phyloP scores from a whole-genome alignment of 23 tunicate genomes.

The Trididemnum clinides region DNA sequence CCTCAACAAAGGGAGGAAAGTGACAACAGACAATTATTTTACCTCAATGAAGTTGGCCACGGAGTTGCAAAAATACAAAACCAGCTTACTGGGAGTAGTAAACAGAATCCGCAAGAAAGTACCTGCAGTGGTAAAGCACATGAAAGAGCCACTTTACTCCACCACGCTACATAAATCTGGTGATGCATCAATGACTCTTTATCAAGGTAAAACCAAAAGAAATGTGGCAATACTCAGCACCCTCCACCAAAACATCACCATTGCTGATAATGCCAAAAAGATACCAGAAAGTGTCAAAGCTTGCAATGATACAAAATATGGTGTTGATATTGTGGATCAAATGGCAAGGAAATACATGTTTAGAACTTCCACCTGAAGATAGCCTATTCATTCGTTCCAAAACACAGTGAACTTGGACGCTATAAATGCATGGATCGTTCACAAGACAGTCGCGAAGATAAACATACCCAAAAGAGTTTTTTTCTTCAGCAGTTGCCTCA shows the following conservation, averaged over 20 bases:
- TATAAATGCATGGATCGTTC: constrained; percentile 24
- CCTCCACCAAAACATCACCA: constrained; percentile 4
- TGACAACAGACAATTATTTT: neutral
- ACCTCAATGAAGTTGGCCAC: constrained; percentile 15
- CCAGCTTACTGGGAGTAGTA: constrained; percentile 7
- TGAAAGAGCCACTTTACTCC: constrained; percentile 20
- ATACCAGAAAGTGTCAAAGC: constrained; percentile 15
- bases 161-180: constrained; percentile 10
- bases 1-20: neutral
- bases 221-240: neutral
- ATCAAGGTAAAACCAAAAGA: constrained; percentile 15
- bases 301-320: constrained; percentile 25
- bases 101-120: neutral
- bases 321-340: constrained; percentile 23
- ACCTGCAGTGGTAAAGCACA: constrained; percentile 13
- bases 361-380: constrained; percentile 17
- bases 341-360: constrained; percentile 10
- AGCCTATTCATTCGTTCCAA: constrained; percentile 13
- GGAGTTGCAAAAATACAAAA: neutral
- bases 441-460: neutral
- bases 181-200: neutral
- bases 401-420: neutral
- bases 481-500: constrained; percentile 19
- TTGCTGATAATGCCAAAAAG: constrained; percentile 25
- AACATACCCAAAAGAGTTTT: neutral